phyloP scores from a whole-genome alignment of 2,113 vertebrate genomes.

The Panthera leo region DNA sequence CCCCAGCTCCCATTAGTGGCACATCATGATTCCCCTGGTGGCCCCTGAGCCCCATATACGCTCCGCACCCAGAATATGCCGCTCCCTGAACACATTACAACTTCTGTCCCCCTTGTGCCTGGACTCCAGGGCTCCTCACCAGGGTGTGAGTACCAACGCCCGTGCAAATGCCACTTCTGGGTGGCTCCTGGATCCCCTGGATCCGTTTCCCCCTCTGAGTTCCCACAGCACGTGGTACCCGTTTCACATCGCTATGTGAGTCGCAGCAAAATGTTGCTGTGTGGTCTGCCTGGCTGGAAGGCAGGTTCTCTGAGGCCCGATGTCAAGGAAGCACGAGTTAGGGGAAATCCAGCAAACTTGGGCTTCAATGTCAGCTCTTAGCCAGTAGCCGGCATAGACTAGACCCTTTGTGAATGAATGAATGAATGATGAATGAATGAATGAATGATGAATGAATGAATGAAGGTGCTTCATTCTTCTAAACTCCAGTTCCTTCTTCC shows the following conservation, averaged over 20 bases:
- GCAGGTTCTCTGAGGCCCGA: neutral
- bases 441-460: neutral
- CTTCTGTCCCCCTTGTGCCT: neutral
- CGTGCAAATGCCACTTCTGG: neutral
- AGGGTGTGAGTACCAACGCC: neutral
- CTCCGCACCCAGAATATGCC: neutral
- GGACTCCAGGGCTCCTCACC: neutral
- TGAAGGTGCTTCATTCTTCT: neutral
- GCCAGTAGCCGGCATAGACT: neutral
- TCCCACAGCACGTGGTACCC: neutral
- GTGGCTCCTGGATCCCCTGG: neutral
- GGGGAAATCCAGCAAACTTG: neutral
- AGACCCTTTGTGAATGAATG: neutral
- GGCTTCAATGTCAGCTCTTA: neutral
- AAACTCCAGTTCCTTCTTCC: neutral
- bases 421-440: neutral
- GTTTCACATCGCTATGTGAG: neutral
- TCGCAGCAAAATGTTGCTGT: neutral
- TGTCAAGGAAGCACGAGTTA: neutral
- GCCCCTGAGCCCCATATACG: rapidly evolving
- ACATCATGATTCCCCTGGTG: neutral
- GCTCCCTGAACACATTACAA: neutral
- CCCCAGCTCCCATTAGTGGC: neutral
- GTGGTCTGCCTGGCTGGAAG: neutral
- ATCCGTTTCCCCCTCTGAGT: neutral